Evolutionary conservation across 2,888 invertebrate genomes (phyloP).

Genomic region (Spodoptera littoralis): DNA sequence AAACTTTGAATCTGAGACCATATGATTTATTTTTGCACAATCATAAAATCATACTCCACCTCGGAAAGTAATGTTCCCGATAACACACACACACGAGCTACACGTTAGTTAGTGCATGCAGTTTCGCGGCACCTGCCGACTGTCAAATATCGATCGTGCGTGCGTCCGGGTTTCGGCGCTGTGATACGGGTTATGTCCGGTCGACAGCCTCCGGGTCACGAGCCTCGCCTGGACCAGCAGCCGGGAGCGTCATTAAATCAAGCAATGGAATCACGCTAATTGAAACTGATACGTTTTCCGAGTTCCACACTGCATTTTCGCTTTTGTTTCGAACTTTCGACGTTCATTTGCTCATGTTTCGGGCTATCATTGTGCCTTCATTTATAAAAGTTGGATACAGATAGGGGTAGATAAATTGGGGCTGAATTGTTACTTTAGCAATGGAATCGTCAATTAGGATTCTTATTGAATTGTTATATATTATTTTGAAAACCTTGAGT

Average conservation of each 20-base stretch:
- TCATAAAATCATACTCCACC: neutral
- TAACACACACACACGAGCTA: neutral
- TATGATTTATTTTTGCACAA: constrained; percentile 3
- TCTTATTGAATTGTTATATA: constrained; percentile 1
- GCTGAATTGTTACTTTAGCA: constrained; percentile 10
- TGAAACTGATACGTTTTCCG: constrained; percentile 35
- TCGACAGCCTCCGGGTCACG: constrained; percentile 55
- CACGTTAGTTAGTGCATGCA: constrained; percentile 13
- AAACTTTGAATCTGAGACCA: no score
- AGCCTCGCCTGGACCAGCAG: constrained; percentile 15
- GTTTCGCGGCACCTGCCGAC: constrained; percentile 20
- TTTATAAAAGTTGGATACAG: constrained; percentile 28
- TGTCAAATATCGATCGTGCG: constrained; percentile 42
- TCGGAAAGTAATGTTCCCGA: neutral
- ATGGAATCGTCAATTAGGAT: constrained; percentile 14
- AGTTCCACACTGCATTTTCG: constrained; percentile 19
- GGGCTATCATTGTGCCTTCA: constrained; percentile 26
- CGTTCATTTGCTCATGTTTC: constrained; percentile 25
- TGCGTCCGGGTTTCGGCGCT: constrained; percentile 32
- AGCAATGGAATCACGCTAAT: constrained; percentile 36
- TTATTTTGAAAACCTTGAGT: neutral
- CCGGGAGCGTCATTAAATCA: constrained; percentile 19
- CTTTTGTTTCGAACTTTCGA: constrained; percentile 8
- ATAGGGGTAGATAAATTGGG: constrained; percentile 12
- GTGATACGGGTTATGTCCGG: constrained; percentile 44